Evolutionary conservation across 2,113 vertebrate genomes (phyloP).

Genomic region (Dasypus novemcinctus): DNA sequence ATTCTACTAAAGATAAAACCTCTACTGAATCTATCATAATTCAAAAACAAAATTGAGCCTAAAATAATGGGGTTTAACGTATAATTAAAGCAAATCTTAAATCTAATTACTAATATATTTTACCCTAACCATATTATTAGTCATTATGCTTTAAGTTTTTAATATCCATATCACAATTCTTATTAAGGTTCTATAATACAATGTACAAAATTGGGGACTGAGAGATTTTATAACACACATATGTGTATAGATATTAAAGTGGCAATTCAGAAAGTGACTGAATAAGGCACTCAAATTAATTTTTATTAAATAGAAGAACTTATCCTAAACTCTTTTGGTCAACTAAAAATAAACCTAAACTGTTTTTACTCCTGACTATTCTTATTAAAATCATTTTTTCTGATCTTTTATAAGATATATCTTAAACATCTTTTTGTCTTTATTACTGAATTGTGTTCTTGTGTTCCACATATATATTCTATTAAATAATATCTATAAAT

Average conservation of each 20-base stretch:
- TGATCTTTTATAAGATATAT: neutral
- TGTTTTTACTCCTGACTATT: neutral
- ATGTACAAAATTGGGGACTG: neutral
- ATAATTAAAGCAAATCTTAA: slow-evolving; percentile 24
- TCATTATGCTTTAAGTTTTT: neutral
- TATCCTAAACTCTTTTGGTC: neutral
- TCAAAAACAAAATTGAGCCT: neutral
- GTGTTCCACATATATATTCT: neutral
- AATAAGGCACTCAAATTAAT: neutral
- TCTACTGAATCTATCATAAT: neutral
- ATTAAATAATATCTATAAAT: slow-evolving; percentile 4
- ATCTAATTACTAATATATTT: neutral
- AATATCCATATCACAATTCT: neutral
- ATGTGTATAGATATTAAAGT: neutral
- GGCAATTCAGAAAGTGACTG: neutral
- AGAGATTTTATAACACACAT: neutral
- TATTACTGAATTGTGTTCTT: neutral
- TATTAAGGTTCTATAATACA: neutral
- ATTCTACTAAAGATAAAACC: neutral
- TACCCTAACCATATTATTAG: slow-evolving; percentile 6
- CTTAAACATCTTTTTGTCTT: neutral
- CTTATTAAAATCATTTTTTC: neutral
- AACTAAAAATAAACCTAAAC: slow-evolving; percentile 4
- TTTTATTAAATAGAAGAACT: slow-evolving; percentile 22
- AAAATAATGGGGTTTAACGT: neutral